Evolutionary conservation across 2,797 vertebrate species (phyloP).

Genomic region (Acanthornis magna): DNA sequence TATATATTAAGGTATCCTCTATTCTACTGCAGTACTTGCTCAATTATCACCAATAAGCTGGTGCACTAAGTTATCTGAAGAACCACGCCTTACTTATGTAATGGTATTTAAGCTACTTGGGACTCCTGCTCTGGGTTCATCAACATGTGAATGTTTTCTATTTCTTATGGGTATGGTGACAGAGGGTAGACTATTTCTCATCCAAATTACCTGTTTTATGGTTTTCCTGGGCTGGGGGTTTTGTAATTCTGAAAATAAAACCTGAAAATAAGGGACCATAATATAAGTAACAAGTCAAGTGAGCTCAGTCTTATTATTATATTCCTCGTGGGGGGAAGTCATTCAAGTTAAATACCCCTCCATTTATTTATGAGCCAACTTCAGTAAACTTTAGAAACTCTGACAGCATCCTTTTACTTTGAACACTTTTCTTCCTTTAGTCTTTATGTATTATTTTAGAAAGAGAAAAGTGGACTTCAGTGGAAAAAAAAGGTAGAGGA

Average conservation of each 20-base stretch:
- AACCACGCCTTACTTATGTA: neutral
- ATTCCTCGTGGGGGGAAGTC: neutral
- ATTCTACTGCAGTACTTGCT: neutral
- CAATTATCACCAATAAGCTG: neutral
- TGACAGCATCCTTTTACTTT: neutral
- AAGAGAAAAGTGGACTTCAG: neutral
- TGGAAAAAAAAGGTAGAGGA: neutral
- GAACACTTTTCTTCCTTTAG: neutral
- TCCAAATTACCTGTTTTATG: neutral
- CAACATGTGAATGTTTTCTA: rapidly evolving
- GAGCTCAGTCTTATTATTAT: neutral
- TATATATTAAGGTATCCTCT: neutral
- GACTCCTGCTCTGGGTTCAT: neutral
- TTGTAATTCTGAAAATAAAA: neutral
- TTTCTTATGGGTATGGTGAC: neutral
- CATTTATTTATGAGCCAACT: neutral
- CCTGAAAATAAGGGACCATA: neutral
- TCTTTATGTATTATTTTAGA: neutral
- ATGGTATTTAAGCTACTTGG: neutral
- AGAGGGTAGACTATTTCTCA: neutral
- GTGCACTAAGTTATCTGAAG: neutral
- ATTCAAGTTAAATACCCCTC: neutral
- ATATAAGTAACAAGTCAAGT: neutral
- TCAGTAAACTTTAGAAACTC: neutral
- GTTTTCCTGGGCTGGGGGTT: neutral